A percentile compares a stretch with the other conserved stretches of the same genome.
phyloP scores from a whole-genome alignment of 2,113 vertebrate genomes.

The Lynx canadensis region DNA sequence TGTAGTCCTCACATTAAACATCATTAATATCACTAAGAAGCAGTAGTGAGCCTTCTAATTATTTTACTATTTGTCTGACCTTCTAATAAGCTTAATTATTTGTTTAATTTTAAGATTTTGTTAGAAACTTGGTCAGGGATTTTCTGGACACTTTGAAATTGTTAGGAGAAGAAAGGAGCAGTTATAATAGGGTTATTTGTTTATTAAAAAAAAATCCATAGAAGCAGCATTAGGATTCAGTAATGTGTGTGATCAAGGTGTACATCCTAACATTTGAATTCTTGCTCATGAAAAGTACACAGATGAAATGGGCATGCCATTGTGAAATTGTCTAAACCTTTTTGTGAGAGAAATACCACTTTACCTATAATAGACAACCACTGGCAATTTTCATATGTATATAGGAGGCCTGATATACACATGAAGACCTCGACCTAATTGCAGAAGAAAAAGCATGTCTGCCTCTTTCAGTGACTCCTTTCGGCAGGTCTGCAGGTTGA shows the following conservation, averaged over 20 bases:
- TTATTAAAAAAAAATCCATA: background rate
- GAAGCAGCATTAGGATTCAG: constrained; percentile 6
- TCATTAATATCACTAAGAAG: background rate
- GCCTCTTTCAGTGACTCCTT: background rate
- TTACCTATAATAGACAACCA: background rate
- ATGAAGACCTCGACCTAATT: background rate
- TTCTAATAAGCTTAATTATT: constrained; percentile 31
- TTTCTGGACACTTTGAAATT: constrained; percentile 43
- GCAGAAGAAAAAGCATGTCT: background rate
- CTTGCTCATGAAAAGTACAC: background rate
- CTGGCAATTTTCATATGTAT: background rate
- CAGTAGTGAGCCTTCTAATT: background rate
- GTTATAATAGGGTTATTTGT: background rate
- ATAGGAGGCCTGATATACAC: background rate
- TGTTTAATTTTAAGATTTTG: background rate
- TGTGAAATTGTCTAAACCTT: background rate
- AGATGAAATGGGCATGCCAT: background rate
- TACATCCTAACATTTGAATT: background rate
- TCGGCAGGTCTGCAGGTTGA: background rate
- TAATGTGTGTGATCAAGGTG: background rate
- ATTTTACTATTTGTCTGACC: constrained; percentile 8
- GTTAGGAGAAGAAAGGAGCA: background rate
- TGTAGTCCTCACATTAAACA: background rate
- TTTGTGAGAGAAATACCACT: background rate
- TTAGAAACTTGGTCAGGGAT: background rate